These are phyloP conservation scores for Dorcus hopei DNA, from an alignment of 2,888 invertebrate species.

Conservation along the genomic window DNA sequence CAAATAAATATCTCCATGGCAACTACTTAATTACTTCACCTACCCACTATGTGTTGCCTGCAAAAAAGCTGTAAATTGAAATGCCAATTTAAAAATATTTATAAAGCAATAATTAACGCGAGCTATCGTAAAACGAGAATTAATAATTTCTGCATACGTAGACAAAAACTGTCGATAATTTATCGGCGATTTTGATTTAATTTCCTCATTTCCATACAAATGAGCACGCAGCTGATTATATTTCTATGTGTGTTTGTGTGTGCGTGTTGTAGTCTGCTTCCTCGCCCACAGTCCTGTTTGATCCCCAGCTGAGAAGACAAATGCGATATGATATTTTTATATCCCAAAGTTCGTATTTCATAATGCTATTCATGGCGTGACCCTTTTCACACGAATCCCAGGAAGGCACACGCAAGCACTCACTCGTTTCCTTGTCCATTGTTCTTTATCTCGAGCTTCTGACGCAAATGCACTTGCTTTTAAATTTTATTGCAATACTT, in stretches of 20 bases:
- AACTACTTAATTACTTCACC: too few species aligned
- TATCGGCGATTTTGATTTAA: conserved; percentile 15
- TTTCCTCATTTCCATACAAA: conserved; percentile 22
- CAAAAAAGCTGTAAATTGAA: conserved; percentile 21
- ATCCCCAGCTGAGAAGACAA: conserved; percentile 36
- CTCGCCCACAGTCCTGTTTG: conserved; percentile 28
- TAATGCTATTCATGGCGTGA: conserved; percentile 32
- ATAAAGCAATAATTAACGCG: conserved; percentile 18
- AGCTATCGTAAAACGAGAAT: conserved; percentile 13
- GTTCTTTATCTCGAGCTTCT: conserved; percentile 1
- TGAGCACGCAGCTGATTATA: conserved; percentile 17
- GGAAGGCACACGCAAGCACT: conserved; percentile 21
- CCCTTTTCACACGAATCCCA: conserved; percentile 27
- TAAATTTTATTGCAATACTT: too few species aligned
- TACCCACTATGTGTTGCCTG: too few species aligned
- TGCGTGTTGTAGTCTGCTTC: conserved; percentile 23
- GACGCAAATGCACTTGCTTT: background rate
- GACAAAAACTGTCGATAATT: conserved; percentile 1
- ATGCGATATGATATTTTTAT: conserved; percentile 33
- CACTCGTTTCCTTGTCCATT: conserved; percentile 11
- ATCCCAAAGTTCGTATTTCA: conserved; percentile 28
- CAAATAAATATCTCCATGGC: too few species aligned
- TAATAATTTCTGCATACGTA: conserved; percentile 15
- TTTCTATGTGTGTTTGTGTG: conserved; percentile 20
- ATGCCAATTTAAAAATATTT: conserved; percentile 24